Evolutionary conservation across 2,113 vertebrate species (phyloP).

Genomic region (Spilogale gracilis): DNA sequence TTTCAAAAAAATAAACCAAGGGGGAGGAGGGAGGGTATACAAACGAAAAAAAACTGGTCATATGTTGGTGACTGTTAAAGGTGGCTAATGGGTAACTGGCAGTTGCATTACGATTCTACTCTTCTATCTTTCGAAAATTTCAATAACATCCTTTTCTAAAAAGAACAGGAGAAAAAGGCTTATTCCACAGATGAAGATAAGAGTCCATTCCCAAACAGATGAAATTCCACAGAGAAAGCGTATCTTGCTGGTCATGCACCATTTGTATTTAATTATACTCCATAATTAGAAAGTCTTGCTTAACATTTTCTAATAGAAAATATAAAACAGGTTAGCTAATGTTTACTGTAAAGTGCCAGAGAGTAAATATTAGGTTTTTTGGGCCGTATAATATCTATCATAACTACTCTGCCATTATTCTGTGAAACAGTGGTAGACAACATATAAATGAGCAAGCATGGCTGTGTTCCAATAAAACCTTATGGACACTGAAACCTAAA

Average conservation of each 20-base stretch:
- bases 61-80: not conserved
- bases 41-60: not conserved
- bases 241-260: not conserved
- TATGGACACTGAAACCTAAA: not conserved
- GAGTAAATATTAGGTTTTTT: not conserved
- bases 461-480: not conserved
- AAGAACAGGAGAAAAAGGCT: not conserved
- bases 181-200: not conserved
- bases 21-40: rapidly evolving
- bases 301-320: not conserved
- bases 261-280: not conserved
- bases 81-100: not conserved
- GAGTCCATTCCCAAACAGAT: not conserved
- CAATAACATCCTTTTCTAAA: not conserved
- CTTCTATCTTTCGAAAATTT: conserved; percentile 4
- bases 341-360: not conserved
- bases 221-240: not conserved
- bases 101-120: not conserved
- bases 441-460: not conserved
- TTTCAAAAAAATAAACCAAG: not conserved
- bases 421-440: not conserved
- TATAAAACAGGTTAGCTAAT: not conserved
- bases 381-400: not conserved
- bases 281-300: not conserved
- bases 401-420: not conserved